phyloP scores from a whole-genome alignment of 30 jellyfish, hydroid and myxozoan genomes.

The Hydractinia echinata region DNA sequence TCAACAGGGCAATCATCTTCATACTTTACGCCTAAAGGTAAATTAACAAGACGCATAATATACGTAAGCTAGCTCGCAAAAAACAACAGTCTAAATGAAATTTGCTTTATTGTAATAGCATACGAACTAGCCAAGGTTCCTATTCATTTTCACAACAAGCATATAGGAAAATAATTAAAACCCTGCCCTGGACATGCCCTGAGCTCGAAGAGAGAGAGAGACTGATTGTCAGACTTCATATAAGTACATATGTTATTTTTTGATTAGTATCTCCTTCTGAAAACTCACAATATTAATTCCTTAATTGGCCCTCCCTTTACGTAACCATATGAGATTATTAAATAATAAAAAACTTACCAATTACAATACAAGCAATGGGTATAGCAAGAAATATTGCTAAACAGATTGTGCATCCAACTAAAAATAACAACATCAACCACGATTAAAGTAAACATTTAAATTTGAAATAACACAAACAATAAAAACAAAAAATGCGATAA shows the following conservation, averaged over 20 bases:
- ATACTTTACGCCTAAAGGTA: conserved; percentile 60
- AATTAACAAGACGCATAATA: too few relatives aligned
- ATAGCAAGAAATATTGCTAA: conserved; percentile 64
- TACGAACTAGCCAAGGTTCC: too few relatives aligned
- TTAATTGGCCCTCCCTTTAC: neutral
- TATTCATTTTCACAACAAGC: too few relatives aligned
- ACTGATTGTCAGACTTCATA: neutral
- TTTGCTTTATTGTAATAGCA: too few relatives aligned
- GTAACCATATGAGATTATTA: too few relatives aligned
- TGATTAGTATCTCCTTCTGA: neutral
- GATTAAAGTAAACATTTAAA: neutral
- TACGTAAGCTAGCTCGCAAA: too few relatives aligned
- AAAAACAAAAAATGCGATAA: neutral
- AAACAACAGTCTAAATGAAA: too few relatives aligned
- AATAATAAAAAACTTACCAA: conserved; percentile 54
- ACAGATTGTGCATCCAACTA: conserved; percentile 83
- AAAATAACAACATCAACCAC: neutral
- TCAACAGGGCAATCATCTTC: conserved; percentile 71
- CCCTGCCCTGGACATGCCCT: too few relatives aligned
- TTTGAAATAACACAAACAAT: neutral
- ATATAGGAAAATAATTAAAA: too few relatives aligned
- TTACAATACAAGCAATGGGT: conserved; percentile 83
- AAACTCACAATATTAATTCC: too few relatives aligned
- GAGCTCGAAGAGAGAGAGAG: too few relatives aligned
- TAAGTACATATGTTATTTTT: neutral